phyloP scores from a whole-genome alignment of 2,888 invertebrate species.

The Nomada ferruginata region DNA sequence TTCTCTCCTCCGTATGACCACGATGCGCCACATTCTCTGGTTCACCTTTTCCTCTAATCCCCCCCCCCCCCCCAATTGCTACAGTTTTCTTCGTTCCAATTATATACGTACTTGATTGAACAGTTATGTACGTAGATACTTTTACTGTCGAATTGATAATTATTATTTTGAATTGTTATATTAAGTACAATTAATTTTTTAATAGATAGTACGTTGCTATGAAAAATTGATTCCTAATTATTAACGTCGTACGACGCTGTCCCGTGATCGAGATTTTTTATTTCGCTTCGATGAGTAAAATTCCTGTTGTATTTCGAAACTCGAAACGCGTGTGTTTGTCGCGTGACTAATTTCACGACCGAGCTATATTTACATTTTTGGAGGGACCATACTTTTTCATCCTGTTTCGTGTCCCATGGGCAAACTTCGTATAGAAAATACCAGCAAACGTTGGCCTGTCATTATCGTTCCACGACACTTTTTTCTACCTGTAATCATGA shows the following conservation, averaged over 20 bases:
- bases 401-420: conserved; percentile 6
- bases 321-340: too few relatives aligned
- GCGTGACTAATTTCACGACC: too few relatives aligned
- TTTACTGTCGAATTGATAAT: too few relatives aligned
- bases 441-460: conserved; percentile 34
- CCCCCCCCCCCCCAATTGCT: neutral
- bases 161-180: too few relatives aligned
- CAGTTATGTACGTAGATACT: too few relatives aligned
- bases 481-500: conserved; percentile 53
- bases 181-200: too few relatives aligned
- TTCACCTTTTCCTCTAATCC: neutral
- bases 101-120: too few relatives aligned
- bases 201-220: too few relatives aligned
- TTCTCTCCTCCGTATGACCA: conserved; percentile 37
- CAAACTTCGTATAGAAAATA: conserved; percentile 31
- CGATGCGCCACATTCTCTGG: conserved; percentile 20
- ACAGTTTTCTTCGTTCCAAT: conserved; percentile 25
- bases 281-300: too few relatives aligned
- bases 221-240: too few relatives aligned
- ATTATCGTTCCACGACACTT: conserved; percentile 28
- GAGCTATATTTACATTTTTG: neutral
- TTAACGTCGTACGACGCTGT: too few relatives aligned
- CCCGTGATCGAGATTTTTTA: neutral
- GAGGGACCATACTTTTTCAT: neutral
- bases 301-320: too few relatives aligned